Base-by-base conservation (phyloP, 2,113 vertebrate species). In the Pelvicachromis taeniatus region DNA sequence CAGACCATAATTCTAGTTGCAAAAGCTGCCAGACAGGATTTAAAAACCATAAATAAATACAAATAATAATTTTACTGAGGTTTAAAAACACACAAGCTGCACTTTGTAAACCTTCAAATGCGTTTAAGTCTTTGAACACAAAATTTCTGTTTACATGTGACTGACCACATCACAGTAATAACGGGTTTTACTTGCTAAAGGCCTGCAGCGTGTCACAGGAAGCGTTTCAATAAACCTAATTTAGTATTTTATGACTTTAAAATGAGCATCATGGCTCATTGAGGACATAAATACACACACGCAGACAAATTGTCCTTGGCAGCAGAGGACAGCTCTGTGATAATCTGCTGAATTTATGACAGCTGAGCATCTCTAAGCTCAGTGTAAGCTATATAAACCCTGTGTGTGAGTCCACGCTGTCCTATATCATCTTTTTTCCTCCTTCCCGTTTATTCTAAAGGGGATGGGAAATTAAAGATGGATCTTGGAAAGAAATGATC, bases 331-430 rank as follows among this genome's bases (percentile, higher is more conserved):
- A 83, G 86, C 70, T 77, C 83, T 73, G 61, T 53, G 45, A 85
- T 93, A 85, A 90, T 91, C 88, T 91, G 85, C 73, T 80, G 52
- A 89, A 82, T 88, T 88, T 88, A 78, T 87, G 82, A 84, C 82
- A 84, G 84, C 85, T 87, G 84, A 88, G 84, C 83, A 86, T 89
- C 65, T 84, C 82, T 90, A 82, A 91, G 5, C 80, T 80, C 3
- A 8, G 11, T 79, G 78, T 83, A 48, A 81, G 55, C 42, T 63
- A 77, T 33, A 78, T 13, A 75, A 75, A 75, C 70, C 29, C 42
- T 13, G 70, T 33, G 38, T 40, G 16, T 13, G 70, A 50, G 26
- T 75, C 70, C 45, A 50, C 1, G 6, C 26, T 1, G 26, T 52
- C 26, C 70, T 31, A 50, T 31, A 4, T 75, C 10, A 0, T 2